These are phyloP conservation scores for Teinopalpus imperialis DNA, from an alignment of 2,888 invertebrate species.

Conservation along the genomic window DNA sequence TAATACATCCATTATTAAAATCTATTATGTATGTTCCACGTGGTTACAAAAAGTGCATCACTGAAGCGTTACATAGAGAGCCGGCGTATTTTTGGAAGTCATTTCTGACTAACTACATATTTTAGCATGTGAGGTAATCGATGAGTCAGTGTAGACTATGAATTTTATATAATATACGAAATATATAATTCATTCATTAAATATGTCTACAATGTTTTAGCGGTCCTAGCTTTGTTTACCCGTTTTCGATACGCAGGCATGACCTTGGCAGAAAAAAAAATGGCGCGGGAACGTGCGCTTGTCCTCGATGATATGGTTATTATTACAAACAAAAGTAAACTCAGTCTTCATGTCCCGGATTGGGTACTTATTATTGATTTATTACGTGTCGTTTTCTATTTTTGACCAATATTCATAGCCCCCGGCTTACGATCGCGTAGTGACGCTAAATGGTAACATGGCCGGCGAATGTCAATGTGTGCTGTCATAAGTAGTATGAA, in stretches of 20 bases:
- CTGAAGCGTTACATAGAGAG: slow-evolving; percentile 35
- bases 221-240: slow-evolving; percentile 70
- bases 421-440: slow-evolving; percentile 59
- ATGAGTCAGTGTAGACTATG: slow-evolving; percentile 57
- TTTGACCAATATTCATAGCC: slow-evolving; percentile 57
- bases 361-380: slow-evolving; percentile 53
- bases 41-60: slow-evolving; percentile 43
- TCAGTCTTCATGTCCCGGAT: slow-evolving; percentile 32
- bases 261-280: slow-evolving; percentile 79
- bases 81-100: slow-evolving; percentile 76
- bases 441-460: slow-evolving; percentile 78
- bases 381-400: slow-evolving; percentile 55
- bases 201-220: slow-evolving; percentile 28
- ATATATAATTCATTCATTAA: slow-evolving; percentile 25
- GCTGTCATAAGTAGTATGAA: slow-evolving; percentile 51
- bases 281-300: slow-evolving; percentile 75
- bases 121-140: slow-evolving; percentile 64
- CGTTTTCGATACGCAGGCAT: slow-evolving; percentile 71
- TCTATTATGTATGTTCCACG: slow-evolving; percentile 43
- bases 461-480: slow-evolving; percentile 70
- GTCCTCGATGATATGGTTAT: slow-evolving; percentile 51
- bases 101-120: slow-evolving; percentile 51
- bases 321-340: slow-evolving; percentile 37
- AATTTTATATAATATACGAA: slow-evolving; percentile 33
- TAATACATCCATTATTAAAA: slow-evolving; percentile 16